Evolutionary conservation across 1,140 invertebrate species (phyloP).

Genomic region (Hyposmocoma kahamanoa): DNA sequence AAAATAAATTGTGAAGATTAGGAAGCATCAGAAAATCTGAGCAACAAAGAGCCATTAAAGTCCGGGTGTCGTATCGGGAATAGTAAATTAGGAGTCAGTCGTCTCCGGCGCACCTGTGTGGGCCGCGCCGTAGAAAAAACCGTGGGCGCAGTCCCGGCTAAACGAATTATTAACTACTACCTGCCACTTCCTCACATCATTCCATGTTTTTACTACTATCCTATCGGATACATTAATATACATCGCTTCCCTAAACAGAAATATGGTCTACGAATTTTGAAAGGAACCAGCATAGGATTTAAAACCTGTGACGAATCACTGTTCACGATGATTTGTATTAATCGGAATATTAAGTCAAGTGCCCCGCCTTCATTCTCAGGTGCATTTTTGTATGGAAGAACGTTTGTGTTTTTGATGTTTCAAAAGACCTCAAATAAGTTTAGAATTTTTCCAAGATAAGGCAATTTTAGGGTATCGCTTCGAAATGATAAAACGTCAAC

Average conservation of each 20-base stretch:
- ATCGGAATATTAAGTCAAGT: conserved; percentile 69
- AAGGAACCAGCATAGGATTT: conserved; percentile 20
- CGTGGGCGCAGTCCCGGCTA: conserved; percentile 62
- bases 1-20: conserved; percentile 13
- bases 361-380: conserved; percentile 70
- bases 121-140: conserved; percentile 57
- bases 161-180: conserved; percentile 70
- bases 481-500: no score
- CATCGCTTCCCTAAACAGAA: conserved; percentile 19
- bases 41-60: conserved; percentile 44
- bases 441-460: conserved; percentile 59
- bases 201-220: conserved; percentile 10
- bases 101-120: conserved; percentile 65
- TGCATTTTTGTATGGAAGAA: conserved; percentile 71
- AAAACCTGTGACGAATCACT: conserved; percentile 1
- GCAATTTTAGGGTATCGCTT: conserved; percentile 42
- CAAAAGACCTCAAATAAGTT: conserved; percentile 58
- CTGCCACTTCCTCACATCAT: conserved; percentile 47
- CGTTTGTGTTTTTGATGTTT: conserved; percentile 61
- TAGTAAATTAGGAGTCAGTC: conserved; percentile 57
- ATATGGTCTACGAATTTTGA: neutral
- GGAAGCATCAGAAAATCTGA: conserved; percentile 10
- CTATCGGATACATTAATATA: conserved; percentile 2
- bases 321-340: conserved; percentile 46
- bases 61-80: conserved; percentile 51